Evolutionary conservation across 2,797 vertebrate genomes (phyloP).

Genomic region (Anas capensis): DNA sequence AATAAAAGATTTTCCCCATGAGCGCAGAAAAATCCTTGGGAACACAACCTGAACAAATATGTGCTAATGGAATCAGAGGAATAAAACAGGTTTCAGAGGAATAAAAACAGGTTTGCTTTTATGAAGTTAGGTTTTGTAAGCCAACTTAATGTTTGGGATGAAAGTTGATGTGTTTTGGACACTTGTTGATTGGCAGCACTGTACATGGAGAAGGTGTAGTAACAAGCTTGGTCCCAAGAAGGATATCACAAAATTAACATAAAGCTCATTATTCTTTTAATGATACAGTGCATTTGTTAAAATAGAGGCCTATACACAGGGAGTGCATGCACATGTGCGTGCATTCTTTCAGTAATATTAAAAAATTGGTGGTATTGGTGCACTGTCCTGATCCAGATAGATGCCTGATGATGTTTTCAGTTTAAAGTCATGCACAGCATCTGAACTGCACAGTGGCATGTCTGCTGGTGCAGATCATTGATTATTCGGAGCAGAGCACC

Average conservation of each 20-base stretch:
- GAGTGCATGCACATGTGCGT: fast-evolving
- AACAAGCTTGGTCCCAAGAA: neutral
- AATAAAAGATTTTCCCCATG: neutral
- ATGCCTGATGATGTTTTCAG: neutral
- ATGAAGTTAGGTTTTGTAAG: neutral
- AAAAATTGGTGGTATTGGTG: neutral
- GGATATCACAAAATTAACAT: neutral
- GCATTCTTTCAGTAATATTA: neutral
- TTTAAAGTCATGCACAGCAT: neutral
- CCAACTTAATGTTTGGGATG: neutral
- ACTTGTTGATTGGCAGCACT: neutral
- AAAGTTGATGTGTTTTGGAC: neutral
- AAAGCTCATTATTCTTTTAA: neutral
- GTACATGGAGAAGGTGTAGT: neutral
- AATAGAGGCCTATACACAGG: neutral
- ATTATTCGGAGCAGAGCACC: neutral
- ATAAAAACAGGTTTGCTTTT: neutral
- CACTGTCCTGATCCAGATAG: fast-evolving
- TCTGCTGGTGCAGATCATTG: neutral
- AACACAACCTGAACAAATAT: neutral
- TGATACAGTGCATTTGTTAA: neutral
- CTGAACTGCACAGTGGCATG: neutral
- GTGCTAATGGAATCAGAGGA: neutral
- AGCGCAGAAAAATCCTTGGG: neutral
- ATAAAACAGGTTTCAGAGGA: neutral